Percentiles rank a stretch among this genome's conserved stretches.
These are phyloP conservation scores for Listronotus bonariensis DNA, from an alignment of 1,140 invertebrate genomes.

Conservation along the genomic window DNA sequence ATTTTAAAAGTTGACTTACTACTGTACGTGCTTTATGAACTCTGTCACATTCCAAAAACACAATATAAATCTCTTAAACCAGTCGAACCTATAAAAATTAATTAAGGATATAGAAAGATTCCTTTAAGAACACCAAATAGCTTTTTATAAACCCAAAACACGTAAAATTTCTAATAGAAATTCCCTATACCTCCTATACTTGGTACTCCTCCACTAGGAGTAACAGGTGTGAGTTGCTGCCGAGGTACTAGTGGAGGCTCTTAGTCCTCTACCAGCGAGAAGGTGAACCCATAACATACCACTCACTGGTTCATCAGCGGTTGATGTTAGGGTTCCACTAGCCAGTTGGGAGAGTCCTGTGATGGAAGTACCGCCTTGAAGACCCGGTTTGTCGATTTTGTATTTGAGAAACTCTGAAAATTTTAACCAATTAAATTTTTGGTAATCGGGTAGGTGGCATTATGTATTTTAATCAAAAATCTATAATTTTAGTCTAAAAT, in stretches of 20 bases:
- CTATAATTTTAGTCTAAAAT: no score
- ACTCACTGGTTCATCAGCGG: conserved; percentile 71
- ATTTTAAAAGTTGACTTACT: no score
- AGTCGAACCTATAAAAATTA: conserved; percentile 57
- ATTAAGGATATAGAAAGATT: no score
- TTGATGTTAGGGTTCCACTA: conserved; percentile 45
- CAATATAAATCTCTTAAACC: conserved; percentile 90
- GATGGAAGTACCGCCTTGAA: conserved; percentile 54
- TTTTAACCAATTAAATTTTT: no score
- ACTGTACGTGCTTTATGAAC: conserved; percentile 97
- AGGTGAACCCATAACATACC: conserved; percentile 91
- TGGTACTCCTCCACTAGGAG: conserved; percentile 59
- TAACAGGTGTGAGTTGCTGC: conserved; percentile 68
- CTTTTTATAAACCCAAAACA: no score
- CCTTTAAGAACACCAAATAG: no score
- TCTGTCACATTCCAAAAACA: conserved; percentile 93
- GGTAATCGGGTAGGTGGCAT: no score
- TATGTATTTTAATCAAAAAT: no score
- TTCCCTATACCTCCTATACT: conserved; percentile 46
- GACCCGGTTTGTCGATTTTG: conserved; percentile 80
- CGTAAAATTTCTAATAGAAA: no score
- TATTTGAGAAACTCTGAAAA: conserved; percentile 86
- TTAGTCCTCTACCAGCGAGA: conserved; percentile 83
- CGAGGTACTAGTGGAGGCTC: conserved; percentile 73
- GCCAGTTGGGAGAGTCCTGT: conserved; percentile 47